Base-by-base conservation (phyloP, 2,888 invertebrate species). In the Dilophus febrilis region DNA sequence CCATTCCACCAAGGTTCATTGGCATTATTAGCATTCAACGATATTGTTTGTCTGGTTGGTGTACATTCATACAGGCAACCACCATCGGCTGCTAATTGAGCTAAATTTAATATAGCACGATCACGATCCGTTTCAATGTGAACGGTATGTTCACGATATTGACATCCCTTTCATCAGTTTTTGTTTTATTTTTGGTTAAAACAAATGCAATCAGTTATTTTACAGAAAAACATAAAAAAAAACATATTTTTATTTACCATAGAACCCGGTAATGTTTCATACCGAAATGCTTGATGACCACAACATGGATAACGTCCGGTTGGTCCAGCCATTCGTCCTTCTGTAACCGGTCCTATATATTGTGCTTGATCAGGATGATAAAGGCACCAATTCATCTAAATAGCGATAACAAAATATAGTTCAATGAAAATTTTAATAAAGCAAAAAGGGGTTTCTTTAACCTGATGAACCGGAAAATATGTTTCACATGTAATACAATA, bases 261-360 rank as follows among this genome's bases (percentile, higher is more conserved):
- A n/a, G 60, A 56, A 14, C 58, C 59, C 0, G 59, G 56, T 26
- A 63, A 43, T 0, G 59, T 57, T 45, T 64, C 62, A 41, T 50
- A 64, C 40, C 63, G 56, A 56, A 85, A 83, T 2, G 86, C 81
- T 47, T 81, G 71, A 61, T 83, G 82, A 19, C 86, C 85, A 61
- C 92, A 92, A 61, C 92, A 92, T 0, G 87, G 81, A 64, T 79
- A 84, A 40, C 78, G 66, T 38, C 85, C 85, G 12, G 82, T 70
- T 1, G 84, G 82, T 10, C 77, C 72, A 1, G 72, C 65, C 4
- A 70, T 65, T 44, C 74, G 69, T 14, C 59, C 61, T 38, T 60
- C 61, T 38, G 70, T 69, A 5, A 65, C 58, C 1, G 74, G 73
- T 40, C 83, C 84, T 48, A 80, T 61, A 64, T 77, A 84, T 54